Conservation (phyloP, 2,888 invertebrate species). For the Hoplodrina ambigua region DNA sequence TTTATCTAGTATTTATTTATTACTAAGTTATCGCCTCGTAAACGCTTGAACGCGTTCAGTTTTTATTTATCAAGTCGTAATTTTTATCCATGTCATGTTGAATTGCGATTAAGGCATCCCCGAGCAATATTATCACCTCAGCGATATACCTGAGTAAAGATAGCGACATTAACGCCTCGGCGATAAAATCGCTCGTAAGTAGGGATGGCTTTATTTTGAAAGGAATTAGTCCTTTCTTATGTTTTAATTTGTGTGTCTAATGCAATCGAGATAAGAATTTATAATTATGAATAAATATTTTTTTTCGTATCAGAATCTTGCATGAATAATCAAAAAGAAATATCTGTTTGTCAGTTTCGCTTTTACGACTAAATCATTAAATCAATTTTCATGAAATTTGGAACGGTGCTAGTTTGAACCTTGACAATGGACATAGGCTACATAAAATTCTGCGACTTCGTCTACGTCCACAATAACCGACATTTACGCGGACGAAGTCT, state of each 20-base stretch:
- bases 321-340: neutral
- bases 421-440: no score
- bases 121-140: no score
- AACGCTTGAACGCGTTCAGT: constrained; percentile 13
- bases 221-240: neutral
- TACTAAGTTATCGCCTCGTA: constrained; percentile 34
- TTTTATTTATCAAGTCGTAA: constrained; percentile 27
- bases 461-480: no score
- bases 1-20: constrained; percentile 44
- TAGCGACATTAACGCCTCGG: no score
- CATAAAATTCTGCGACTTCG: no score
- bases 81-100: constrained; percentile 17
- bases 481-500: no score
- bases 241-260: constrained; percentile 15
- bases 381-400: no score
- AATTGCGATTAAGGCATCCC: constrained; percentile 6
- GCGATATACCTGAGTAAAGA: no score
- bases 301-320: neutral
- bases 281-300: neutral
- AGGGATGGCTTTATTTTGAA: neutral
- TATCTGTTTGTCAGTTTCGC: no score
- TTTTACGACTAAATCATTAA: no score
- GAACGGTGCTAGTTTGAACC: no score
- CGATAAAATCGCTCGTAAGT: no score
- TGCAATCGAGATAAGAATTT: constrained; percentile 11